Evolutionary conservation across 2,888 invertebrate species (phyloP), one percentile per base, ranked within the genome.

Genomic region (Leptopilina drosophilae): DNA sequence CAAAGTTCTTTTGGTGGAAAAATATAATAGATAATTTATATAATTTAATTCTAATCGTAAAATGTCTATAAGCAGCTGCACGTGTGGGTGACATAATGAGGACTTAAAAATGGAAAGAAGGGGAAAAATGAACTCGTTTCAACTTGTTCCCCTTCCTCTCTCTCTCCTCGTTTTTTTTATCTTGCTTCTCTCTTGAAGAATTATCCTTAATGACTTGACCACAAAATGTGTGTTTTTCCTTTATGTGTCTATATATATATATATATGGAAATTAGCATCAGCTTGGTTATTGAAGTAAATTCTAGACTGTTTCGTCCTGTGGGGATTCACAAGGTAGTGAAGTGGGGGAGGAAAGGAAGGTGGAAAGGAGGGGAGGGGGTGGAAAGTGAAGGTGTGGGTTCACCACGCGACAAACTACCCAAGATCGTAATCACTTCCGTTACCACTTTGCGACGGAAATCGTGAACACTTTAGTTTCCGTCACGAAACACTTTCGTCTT

Each of bases 391-490:
- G 66, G 33, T 12, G 40, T 64, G 46, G 56, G 20, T 64, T 64
- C 15, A 53, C 62, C 64, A 80, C 73, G 67, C 82, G 83, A 81
- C 82, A 81, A 81, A 75, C 83, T 76, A 82, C 80, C 84, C 80
- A 77, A 89, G 91, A 91, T 91, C 84, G 85, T 88, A 89, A 91
- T 91, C 91, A 85, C 80, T 78, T 84, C 73, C 83, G 81, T 81
- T 84, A 88, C 89, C 91, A 91, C 90, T 91, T 91, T 91, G 88
- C 85, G 89, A 87, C 91, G 91, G 91, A 91, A 91, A 90, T 90
- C 87, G 88, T 87, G 88, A 90, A 87, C 88, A 88, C 87, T 88
- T 85, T 87, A 86, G 85, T 88, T 53, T 89, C 87, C 87, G 89
- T 89, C 90, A 90, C 90, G 89, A 89, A 89, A 88, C 85, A 83